Percentiles rank a stretch among this genome's conserved stretches.
Evolutionary conservation across 2,797 vertebrate species (phyloP).

Genomic region (Acipenser ruthenus): DNA sequence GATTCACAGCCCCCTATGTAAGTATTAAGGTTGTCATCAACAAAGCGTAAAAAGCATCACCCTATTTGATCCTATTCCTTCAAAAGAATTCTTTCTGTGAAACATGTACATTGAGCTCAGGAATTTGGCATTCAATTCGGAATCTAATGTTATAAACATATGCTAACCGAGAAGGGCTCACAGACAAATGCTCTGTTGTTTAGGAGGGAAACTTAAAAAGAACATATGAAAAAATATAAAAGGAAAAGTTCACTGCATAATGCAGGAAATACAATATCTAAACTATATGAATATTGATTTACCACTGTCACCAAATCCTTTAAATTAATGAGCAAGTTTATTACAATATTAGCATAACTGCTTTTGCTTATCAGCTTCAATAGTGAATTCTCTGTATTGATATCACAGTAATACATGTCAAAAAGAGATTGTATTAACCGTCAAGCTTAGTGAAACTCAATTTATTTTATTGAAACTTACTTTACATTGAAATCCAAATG

Average conservation of each 20-base stretch:
- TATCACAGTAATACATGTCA: too few species aligned
- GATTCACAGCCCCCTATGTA: neutral
- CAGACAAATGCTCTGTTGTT: conserved; percentile 9
- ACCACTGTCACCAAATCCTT: neutral
- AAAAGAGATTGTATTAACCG: too few species aligned
- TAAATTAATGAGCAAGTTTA: neutral
- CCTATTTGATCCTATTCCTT: neutral
- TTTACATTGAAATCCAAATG: conserved; percentile 92
- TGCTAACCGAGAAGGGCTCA: neutral
- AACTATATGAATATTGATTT: neutral
- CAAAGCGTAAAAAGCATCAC: conserved; percentile 1
- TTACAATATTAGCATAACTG: too few species aligned
- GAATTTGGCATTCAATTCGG: conserved; percentile 7
- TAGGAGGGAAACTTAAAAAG: neutral
- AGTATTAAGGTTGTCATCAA: conserved; percentile 3
- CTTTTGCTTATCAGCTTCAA: too few species aligned
- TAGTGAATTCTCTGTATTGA: too few species aligned
- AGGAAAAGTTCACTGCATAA: neutral
- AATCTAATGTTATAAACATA: neutral
- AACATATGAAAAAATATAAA: neutral
- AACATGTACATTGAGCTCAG: neutral
- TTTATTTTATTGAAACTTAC: conserved; percentile 53
- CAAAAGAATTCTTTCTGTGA: neutral
- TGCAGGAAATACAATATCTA: neutral
- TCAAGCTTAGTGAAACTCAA: too few species aligned